Evolutionary conservation across 2,113 vertebrate species (phyloP).

Genomic region (Sinocyclocheilus grahami): DNA sequence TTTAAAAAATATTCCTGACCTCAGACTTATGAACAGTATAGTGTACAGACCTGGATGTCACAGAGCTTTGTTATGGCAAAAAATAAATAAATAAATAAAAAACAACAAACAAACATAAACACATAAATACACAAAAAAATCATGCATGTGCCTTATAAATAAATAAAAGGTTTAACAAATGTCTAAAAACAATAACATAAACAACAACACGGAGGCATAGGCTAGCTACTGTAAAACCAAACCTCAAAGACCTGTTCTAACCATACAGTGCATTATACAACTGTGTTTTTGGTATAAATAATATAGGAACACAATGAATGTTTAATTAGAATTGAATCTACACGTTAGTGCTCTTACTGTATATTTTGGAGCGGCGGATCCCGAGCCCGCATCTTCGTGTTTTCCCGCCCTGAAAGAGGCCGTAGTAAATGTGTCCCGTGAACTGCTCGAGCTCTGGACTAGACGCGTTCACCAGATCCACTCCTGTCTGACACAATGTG

Average conservation of each 20-base stretch:
- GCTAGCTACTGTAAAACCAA: background rate
- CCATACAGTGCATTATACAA: background rate
- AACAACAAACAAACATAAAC: no score
- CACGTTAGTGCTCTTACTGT: conserved; percentile 78
- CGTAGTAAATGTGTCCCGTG: conserved; percentile 89
- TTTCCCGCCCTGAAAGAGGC: conserved; percentile 90
- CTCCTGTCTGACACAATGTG: conserved; percentile 93
- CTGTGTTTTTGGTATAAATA: background rate
- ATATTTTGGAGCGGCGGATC: conserved; percentile 82
- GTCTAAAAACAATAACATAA: background rate
- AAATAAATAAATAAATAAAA: no score
- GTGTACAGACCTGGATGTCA: no score
- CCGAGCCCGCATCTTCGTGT: conserved; percentile 90
- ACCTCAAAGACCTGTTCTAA: background rate
- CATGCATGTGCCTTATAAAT: no score
- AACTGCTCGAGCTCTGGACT: conserved; percentile 88
- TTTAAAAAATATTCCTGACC: no score
- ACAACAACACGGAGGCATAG: background rate
- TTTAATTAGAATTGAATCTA: background rate
- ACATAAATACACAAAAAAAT: background rate
- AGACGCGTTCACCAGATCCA: conserved; percentile 92
- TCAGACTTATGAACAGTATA: no score
- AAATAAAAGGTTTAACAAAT: background rate
- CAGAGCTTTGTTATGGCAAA: no score
- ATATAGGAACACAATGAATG: background rate